Conservation (phyloP, 2,888 invertebrate species). For the Noctua janthina region DNA sequence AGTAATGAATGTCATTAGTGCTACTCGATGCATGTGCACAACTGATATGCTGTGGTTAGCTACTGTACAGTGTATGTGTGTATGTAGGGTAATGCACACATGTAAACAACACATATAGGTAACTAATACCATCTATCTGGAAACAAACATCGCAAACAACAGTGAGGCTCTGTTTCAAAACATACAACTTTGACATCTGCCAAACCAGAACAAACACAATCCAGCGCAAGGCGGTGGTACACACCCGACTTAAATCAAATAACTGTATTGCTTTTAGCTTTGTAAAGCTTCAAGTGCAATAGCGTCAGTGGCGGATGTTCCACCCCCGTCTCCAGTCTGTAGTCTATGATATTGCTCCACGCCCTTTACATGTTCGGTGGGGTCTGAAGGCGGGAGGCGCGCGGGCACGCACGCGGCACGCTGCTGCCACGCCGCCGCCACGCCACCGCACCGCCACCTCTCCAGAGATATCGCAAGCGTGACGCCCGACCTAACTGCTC, state of each 20-base stretch:
- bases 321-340: slow-evolving; percentile 86
- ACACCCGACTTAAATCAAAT: slow-evolving; percentile 90
- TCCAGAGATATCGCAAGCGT: slow-evolving; percentile 84
- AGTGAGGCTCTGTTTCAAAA: slow-evolving; percentile 87
- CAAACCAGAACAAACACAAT: slow-evolving; percentile 90
- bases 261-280: slow-evolving; percentile 90
- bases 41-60: slow-evolving; percentile 42
- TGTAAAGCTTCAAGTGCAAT: slow-evolving; percentile 90
- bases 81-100: slow-evolving; percentile 42
- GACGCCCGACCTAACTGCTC: slow-evolving; percentile 87
- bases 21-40: slow-evolving; percentile 47
- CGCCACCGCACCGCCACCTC: slow-evolving; percentile 70
- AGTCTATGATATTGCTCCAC: slow-evolving; percentile 90
- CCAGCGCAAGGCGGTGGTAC: slow-evolving; percentile 87
- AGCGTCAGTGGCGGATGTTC: slow-evolving; percentile 88
- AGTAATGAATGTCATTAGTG: slow-evolving; percentile 64
- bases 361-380: slow-evolving; percentile 89
- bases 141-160: slow-evolving; percentile 86
- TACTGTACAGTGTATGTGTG: slow-evolving; percentile 4
- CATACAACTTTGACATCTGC: slow-evolving; percentile 90
- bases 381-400: slow-evolving; percentile 79
- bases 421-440: slow-evolving; percentile 65
- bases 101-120: slow-evolving; percentile 65
- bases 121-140: slow-evolving; percentile 81
- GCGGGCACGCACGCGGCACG: slow-evolving; percentile 78